Conservation (phyloP, 92 coral and sea anemone genomes). For the Micromussa lordhowensis region DNA sequence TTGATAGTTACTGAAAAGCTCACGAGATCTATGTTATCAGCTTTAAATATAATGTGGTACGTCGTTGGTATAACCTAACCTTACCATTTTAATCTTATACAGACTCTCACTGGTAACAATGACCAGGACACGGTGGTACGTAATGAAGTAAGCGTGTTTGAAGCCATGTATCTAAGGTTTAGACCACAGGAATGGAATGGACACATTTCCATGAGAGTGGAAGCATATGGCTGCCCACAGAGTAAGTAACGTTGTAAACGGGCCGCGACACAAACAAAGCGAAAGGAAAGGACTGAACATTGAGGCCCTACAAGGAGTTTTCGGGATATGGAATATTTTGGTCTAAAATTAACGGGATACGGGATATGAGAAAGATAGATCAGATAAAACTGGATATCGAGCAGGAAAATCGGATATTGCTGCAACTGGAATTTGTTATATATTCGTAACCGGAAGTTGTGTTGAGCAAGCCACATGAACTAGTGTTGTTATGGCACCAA, state of each 20-base stretch:
- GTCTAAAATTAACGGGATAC: too few relatives aligned
- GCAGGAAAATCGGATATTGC: too few relatives aligned
- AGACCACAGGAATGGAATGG: constrained; percentile 69
- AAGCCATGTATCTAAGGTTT: constrained; percentile 78
- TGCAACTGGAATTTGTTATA: too few relatives aligned
- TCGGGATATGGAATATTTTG: background rate
- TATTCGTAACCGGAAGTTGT: too few relatives aligned
- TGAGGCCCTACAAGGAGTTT: background rate
- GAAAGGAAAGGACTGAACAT: background rate
- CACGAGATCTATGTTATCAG: background rate
- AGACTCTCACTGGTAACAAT: constrained; percentile 71
- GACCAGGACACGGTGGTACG: constrained; percentile 71
- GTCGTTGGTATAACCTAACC: background rate
- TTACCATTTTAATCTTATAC: background rate
- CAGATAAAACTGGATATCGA: too few relatives aligned
- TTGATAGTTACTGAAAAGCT: too few relatives aligned
- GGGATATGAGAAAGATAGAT: too few relatives aligned
- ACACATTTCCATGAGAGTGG: constrained; percentile 78
- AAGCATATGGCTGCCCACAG: constrained; percentile 74
- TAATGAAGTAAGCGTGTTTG: constrained; percentile 68
- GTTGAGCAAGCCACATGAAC: too few relatives aligned
- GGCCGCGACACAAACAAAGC: background rate
- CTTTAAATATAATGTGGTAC: background rate
- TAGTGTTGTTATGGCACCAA: too few relatives aligned
- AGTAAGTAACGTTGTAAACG: constrained; percentile 58